A percentile compares a stretch with the other conserved stretches of the same genome.
Evolutionary conservation across 2,888 invertebrate genomes (phyloP).

Genomic region (Callinectes sapidus): DNA sequence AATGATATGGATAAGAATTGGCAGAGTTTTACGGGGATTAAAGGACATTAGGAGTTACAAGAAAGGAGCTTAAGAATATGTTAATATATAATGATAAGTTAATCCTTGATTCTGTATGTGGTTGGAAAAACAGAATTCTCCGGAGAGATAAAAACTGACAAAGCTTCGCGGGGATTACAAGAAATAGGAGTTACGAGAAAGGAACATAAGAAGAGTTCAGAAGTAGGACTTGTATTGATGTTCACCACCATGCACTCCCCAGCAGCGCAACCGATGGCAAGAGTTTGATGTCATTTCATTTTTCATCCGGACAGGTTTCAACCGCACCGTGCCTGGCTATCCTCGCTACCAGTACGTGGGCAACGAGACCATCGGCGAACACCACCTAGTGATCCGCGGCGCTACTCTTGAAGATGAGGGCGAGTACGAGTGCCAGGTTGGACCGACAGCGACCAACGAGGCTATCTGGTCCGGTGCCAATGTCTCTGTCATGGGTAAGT

Average conservation of each 20-base stretch:
- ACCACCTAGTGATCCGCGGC: conserved; percentile 52
- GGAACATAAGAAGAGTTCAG: no score
- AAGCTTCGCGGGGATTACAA: no score
- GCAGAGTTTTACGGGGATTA: no score
- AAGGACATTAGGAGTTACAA: no score
- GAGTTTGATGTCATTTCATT: background rate
- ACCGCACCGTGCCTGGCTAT: conserved; percentile 55
- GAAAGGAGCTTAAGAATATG: no score
- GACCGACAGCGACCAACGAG: conserved; percentile 48
- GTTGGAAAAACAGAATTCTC: background rate
- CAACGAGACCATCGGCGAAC: conserved; percentile 46
- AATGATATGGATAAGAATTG: no score
- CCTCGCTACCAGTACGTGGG: conserved; percentile 54
- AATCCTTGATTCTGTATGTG: background rate
- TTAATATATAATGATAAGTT: background rate
- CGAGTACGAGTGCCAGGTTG: conserved; percentile 59
- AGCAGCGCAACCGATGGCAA: background rate
- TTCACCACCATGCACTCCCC: background rate
- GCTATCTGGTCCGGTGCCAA: conserved; percentile 57
- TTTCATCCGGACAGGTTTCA: conserved; percentile 41
- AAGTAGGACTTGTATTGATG: no score
- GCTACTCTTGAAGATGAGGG: conserved; percentile 55
- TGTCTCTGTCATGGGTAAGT: conserved; percentile 57
- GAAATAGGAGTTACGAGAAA: no score
- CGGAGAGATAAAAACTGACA: no score